Percentiles rank a stretch among this genome's conserved stretches.
These are phyloP conservation scores for Oligia strigilis DNA, from an alignment of 2,888 invertebrate species.

Conservation along the genomic window DNA sequence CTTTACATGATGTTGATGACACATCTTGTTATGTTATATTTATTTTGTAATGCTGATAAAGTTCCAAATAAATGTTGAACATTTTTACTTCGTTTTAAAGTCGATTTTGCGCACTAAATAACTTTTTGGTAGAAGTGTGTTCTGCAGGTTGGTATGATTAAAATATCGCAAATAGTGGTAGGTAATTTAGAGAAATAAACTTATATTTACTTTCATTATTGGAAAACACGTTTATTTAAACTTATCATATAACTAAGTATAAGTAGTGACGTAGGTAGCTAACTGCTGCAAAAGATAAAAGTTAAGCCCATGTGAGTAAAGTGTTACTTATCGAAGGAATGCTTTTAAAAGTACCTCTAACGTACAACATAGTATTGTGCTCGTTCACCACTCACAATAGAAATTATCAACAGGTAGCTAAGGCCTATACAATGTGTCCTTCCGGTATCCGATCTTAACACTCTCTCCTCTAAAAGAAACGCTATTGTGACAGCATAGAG, in stretches of 20 bases:
- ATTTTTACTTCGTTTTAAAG: neutral
- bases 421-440: slow-evolving; percentile 85
- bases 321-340: slow-evolving; percentile 82
- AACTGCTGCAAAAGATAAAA: slow-evolving; percentile 70
- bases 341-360: slow-evolving; percentile 80
- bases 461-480: slow-evolving; percentile 61
- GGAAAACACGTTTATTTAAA: neutral
- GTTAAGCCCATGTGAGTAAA: slow-evolving; percentile 53
- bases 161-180: neutral
- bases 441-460: slow-evolving; percentile 82
- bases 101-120: neutral
- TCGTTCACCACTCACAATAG: slow-evolving; percentile 82
- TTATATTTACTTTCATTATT: neutral
- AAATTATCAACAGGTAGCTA: slow-evolving; percentile 89
- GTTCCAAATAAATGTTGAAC: neutral
- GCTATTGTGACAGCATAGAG: slow-evolving; percentile 62
- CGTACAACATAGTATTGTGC: slow-evolving; percentile 79
- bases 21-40: slow-evolving; percentile 10
- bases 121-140: neutral
- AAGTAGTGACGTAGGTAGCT: slow-evolving; percentile 14
- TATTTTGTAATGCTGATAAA: slow-evolving; percentile 12
- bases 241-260: neutral
- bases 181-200: neutral
- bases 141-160: neutral
- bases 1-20: slow-evolving; percentile 8